A percentile compares a stretch with the other conserved stretches of the same genome.
phyloP scores from a whole-genome alignment of 2,797 vertebrate species.

The Bufotes viridis region DNA sequence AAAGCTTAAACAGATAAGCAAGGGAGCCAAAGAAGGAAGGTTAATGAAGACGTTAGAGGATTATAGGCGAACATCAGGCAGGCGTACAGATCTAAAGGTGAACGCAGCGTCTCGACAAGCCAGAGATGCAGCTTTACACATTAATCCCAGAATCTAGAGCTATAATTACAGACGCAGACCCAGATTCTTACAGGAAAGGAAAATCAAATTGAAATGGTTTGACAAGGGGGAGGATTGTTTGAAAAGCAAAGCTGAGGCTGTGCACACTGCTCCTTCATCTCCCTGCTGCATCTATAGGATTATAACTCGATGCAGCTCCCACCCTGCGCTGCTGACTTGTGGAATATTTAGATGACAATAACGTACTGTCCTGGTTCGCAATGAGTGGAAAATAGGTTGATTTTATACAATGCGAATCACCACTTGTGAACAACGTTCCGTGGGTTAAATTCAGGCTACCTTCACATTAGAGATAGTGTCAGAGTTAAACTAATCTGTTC shows the following conservation, averaged over 20 bases:
- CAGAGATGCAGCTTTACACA: conserved; percentile 17
- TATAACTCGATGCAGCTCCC: background rate
- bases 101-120: background rate
- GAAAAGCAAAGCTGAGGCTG: background rate
- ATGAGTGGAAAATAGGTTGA: background rate
- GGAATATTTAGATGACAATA: background rate
- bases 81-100: conserved; percentile 31
- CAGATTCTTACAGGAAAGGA: background rate
- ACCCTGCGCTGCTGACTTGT: background rate
- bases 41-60: conserved; percentile 55
- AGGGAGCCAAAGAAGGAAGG: conserved; percentile 10
- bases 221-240: background rate
- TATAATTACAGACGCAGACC: conserved; percentile 13
- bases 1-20: conserved; percentile 31
- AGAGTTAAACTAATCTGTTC: no score
- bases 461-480: no score
- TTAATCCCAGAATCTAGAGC: conserved; percentile 25
- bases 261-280: background rate
- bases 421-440: background rate
- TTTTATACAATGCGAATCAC: background rate
- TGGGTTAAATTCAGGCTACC: background rate
- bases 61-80: conserved; percentile 4
- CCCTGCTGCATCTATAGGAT: background rate
- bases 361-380: background rate
- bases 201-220: conserved; percentile 23